Conservation (phyloP, 2,113 vertebrate genomes). For the Gadus chalcogrammus region DNA sequence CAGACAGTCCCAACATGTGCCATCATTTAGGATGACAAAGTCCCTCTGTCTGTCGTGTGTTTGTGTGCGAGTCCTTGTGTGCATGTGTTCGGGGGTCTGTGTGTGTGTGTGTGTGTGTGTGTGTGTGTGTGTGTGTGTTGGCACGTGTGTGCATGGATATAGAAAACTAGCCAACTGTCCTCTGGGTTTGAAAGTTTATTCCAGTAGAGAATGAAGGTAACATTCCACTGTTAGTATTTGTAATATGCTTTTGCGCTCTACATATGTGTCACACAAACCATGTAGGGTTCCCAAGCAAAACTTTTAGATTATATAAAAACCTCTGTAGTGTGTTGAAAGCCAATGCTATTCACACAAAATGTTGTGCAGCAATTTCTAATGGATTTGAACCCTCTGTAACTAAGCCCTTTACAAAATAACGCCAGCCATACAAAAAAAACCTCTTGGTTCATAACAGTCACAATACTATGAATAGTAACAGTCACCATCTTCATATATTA, state of each 20-base stretch:
- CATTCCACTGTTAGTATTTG: conserved; percentile 12
- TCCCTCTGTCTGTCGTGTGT: conserved; percentile 22
- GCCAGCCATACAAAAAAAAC: no score
- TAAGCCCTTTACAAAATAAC: no score
- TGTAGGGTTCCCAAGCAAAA: no score
- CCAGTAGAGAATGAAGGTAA: conserved; percentile 5
- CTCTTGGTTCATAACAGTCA: no score
- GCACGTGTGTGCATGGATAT: neutral
- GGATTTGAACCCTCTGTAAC: no score
- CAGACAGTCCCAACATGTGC: conserved; percentile 43
- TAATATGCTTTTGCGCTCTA: neutral
- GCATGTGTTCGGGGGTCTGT: neutral
- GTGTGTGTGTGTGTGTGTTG: neutral
- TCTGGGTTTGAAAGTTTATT: conserved; percentile 36
- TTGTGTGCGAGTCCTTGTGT: conserved; percentile 18
- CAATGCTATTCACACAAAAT: no score
- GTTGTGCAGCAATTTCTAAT: no score
- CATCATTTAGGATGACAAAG: conserved; percentile 36
- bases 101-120: conserved; percentile 18
- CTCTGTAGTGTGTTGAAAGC: no score
- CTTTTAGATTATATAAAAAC: no score
- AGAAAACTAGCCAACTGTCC: conserved; percentile 43
- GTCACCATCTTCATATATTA: no score
- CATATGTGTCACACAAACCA: neutral
- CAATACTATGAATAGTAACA: no score